Base-by-base conservation (phyloP, 2,888 invertebrate genomes). In the Acleris laterana region DNA sequence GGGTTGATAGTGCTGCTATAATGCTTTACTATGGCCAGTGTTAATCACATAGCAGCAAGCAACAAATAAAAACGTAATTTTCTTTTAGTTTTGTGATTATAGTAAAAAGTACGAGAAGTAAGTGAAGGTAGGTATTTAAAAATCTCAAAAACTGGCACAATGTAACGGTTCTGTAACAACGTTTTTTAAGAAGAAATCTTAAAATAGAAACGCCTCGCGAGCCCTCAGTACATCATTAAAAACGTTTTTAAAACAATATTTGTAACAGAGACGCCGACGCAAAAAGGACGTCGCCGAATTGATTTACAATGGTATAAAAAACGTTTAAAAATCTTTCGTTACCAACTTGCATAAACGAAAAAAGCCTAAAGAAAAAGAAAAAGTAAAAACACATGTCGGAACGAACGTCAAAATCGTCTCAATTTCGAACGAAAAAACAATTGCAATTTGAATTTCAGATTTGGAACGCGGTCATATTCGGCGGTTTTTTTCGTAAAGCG, bases 391-490 rank as follows among this genome's bases (percentile, higher is more conserved):
- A 88, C 85, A 88, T 87, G 89, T 89, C 85, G 78, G 73, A 77
- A 69, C 81, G 81, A 80, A 88, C 82, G 90, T 92, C 92, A 92
- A 90, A 92, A 92, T 87, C 84, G 89, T 91, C 89, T 90, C 90
- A 92, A 90, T 91, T 91, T 90, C 83, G 79, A 82, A 80, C 78
- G 79, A 81, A 88, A 87, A 90, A 92, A 90, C 89, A 89, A 89
- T 88, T 82, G 87, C 76, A 74, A 92, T 91, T 90, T 91, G 87
- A 91, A 92, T 85, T 92, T 91, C 83, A 91, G 92, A 91, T 91
- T 83, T 77, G 77, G 81, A 77, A 79, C 81, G 83, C 86, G 87
- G 84, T 87, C 87, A 89, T 91, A 90, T 89, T 88, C 80, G 83
- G 80, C 76, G 78, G 79, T 83, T 89, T 91, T 91, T 91, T 92